Evolutionary conservation across 2,888 invertebrate species (phyloP).

Genomic region (Parnassius glacialis): DNA sequence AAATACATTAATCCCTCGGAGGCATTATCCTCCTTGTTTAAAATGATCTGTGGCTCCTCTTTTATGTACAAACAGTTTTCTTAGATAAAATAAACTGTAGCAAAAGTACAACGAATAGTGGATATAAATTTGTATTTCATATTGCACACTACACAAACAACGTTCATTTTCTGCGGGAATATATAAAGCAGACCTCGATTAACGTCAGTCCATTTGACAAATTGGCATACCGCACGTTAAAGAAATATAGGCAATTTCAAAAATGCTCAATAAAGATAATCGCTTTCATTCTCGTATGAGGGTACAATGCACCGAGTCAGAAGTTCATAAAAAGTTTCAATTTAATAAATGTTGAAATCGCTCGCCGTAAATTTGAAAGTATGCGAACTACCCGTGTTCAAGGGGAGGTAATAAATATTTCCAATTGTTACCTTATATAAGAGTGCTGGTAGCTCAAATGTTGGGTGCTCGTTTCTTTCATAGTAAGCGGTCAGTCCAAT

Average conservation of each 20-base stretch:
- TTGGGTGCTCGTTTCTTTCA: too few species aligned
- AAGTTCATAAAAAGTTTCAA: background rate
- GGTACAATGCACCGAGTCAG: background rate
- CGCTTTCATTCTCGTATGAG: conserved; percentile 10
- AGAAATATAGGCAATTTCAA: conserved; percentile 22
- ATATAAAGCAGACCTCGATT: conserved; percentile 19
- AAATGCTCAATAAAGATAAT: conserved; percentile 19
- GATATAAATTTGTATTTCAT: background rate
- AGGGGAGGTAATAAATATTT: too few species aligned
- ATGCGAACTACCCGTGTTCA: too few species aligned
- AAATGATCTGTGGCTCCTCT: too few species aligned
- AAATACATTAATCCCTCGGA: too few species aligned
- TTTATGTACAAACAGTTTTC: too few species aligned
- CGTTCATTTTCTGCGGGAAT: conserved; percentile 7
- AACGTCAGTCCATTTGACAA: conserved; percentile 23
- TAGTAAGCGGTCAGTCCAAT: too few species aligned
- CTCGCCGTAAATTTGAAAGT: background rate
- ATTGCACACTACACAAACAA: background rate
- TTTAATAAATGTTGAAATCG: background rate
- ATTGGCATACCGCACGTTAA: conserved; percentile 16
- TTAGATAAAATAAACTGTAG: too few species aligned
- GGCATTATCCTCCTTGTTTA: too few species aligned
- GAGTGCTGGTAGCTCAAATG: too few species aligned
- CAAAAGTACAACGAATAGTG: background rate
- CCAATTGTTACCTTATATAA: too few species aligned